Conservation (phyloP, 2,888 invertebrate genomes). For the Melipona bicolor region DNA sequence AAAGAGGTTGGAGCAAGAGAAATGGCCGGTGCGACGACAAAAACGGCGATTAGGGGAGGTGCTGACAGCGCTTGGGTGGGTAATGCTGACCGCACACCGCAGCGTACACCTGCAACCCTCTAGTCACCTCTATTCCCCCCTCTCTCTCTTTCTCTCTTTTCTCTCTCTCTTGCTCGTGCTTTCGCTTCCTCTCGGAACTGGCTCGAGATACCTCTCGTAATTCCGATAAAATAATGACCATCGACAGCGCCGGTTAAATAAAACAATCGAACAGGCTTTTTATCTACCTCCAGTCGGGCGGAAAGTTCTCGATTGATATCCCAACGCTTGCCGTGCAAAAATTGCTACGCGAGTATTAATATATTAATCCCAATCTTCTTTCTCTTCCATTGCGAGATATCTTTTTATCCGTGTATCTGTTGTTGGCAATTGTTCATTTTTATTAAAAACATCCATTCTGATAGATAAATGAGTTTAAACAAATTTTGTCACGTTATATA, state of each 20-base stretch:
- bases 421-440: neutral
- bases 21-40: conserved; percentile 76
- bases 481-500: too few relatives aligned
- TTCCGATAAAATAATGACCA: conserved; percentile 69
- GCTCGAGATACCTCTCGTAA: conserved; percentile 57
- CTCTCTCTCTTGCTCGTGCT: conserved; percentile 30
- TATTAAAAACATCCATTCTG: neutral
- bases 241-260: conserved; percentile 63
- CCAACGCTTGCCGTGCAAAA: neutral
- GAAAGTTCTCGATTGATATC: conserved; percentile 34
- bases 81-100: conserved; percentile 75
- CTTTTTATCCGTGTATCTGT: neutral
- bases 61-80: conserved; percentile 73
- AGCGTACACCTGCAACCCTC: conserved; percentile 70
- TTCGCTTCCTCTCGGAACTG: conserved; percentile 32
- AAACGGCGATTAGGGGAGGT: conserved; percentile 81
- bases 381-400: neutral
- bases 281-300: neutral
- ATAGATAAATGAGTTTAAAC: neutral
- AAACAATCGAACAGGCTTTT: conserved; percentile 55
- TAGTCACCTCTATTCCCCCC: conserved; percentile 11
- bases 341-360: neutral
- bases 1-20: conserved; percentile 65
- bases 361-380: neutral
- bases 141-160: conserved; percentile 19